Evolutionary conservation across 2,113 vertebrate genomes (phyloP), one percentile per base, ranked within the genome.

Genomic region (Paedocypris sp.): DNA sequence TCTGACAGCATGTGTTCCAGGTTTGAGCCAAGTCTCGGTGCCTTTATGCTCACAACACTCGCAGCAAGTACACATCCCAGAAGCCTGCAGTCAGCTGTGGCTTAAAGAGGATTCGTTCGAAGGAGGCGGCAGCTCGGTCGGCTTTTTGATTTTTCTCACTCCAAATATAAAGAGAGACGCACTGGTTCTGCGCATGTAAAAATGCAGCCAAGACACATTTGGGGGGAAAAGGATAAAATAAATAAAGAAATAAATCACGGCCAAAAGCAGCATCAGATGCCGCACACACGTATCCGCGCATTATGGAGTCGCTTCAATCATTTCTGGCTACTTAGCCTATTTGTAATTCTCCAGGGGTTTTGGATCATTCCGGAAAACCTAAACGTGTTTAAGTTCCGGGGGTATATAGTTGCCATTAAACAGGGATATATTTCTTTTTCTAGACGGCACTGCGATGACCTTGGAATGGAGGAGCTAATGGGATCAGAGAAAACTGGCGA

Each of bases 1-100:
- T 63, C 62, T 60, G 61, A 13, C 51, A 19, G 72, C 76, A 69
- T 79, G 73, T 73, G 70, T 66, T 70, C 71, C 69, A 68, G 48
- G 39, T 18, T n/a, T n/a, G 26, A 67, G 73, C 64, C 75, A 76
- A 72, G 66, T 66, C 72, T 72, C 62, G 72, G 49, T 45, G 5
- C 26, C 47, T 6, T 35, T 4, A n/a, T 54, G 36, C 53, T 42
- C 65, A 56, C 45, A 45, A 28, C 53, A 39, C 35, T 19, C 22
- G 38, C n/a, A 41, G 45, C 64, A 53, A 62, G 28, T 32, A 35
- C 47, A 48, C 29, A 43, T 57, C 52, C 10, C 13, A 46, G 46
- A 13, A 59, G 51, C 29, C 23, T 52, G 53, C 64, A 71, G 60
- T 33, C 15, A 6, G 41, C 47, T 29, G 35, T 13, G 48, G 53